Evolutionary conservation across 35 echinoderm and acorn worm genomes (phyloP).

Genomic region (Hemicentrotus pulcherrimus): DNA sequence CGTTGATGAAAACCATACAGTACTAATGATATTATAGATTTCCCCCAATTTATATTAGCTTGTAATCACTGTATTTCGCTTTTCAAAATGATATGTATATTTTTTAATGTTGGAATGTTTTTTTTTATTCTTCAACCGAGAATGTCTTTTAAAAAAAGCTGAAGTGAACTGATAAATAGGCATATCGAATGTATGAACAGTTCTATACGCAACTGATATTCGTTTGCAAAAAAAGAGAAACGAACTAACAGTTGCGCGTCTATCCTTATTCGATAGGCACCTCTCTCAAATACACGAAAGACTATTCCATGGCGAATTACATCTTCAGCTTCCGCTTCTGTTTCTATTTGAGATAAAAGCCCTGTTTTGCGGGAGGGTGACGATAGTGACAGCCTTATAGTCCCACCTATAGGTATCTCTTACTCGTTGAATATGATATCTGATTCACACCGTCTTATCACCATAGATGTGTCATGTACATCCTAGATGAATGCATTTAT

Average conservation of each 20-base stretch:
- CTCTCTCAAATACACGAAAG: too few species aligned
- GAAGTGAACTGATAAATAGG: too few species aligned
- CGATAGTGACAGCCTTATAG: neutral
- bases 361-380: neutral
- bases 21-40: too few species aligned
- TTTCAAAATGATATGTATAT: too few species aligned
- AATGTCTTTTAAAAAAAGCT: too few species aligned
- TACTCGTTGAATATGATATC: constrained; percentile 13
- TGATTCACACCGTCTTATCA: neutral
- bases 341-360: neutral
- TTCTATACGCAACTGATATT: neutral
- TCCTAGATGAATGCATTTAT: neutral
- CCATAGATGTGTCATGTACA: neutral
- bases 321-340: neutral
- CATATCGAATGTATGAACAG: neutral
- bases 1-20: too few species aligned
- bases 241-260: neutral
- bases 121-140: too few species aligned
- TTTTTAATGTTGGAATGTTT: too few species aligned
- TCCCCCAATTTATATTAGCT: too few species aligned
- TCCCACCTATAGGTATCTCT: neutral
- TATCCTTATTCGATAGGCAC: neutral
- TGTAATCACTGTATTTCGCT: too few species aligned
- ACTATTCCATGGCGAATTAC: neutral
- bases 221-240: neutral